Base-by-base conservation (phyloP, 2,888 invertebrate species). In the Callyntrura sp. region DNA sequence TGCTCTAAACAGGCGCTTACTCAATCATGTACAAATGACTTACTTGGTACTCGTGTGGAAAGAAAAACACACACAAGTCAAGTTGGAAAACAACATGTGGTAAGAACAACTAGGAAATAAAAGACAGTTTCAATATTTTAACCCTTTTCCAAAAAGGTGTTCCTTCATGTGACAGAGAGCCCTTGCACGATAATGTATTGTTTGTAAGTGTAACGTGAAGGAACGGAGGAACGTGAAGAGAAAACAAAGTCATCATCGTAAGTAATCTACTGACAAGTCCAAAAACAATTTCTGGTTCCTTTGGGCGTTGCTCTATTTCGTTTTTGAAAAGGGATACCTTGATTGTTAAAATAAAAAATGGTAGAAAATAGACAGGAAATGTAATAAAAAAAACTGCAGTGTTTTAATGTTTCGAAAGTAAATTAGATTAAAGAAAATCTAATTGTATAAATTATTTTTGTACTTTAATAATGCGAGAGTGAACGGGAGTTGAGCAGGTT, bases 51-150 rank as follows among this genome's bases (percentile, higher is more conserved):
- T 48, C 12, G 2, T 57, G 23, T 45, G 43, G 48, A 23, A 62
- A 70, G 60, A 51, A 90, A 90, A 90, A 90, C 90, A 90, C 45
- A 81, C 81, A n/a, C 20, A 57, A 84, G 45, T 84, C 84, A 76
- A 60, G 78, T 65, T 78, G n/a, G 25, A 60, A 51, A 85, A 28
- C 79, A 81, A n/a, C 79, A 89, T 76, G 90, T 62, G 81, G 90
- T 45, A 12, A 4, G 28, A 79, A 28, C 35, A 78, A 76, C 35
- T 0, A 51, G 17, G 48, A 79, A 43, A 65, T 28, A 28, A 48
- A 23, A 73, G 4, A 28, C 65, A 48, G 35, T 35, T 35, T 35
- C 35, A 35, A 35, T 35, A 35, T 35, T 35, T 35, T 35, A 35
- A 35, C 35, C 2, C 3, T 73, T 70, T 82, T 82, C 51, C 25